phyloP scores from a whole-genome alignment of 2,888 invertebrate species.

The Eledona agricola region DNA sequence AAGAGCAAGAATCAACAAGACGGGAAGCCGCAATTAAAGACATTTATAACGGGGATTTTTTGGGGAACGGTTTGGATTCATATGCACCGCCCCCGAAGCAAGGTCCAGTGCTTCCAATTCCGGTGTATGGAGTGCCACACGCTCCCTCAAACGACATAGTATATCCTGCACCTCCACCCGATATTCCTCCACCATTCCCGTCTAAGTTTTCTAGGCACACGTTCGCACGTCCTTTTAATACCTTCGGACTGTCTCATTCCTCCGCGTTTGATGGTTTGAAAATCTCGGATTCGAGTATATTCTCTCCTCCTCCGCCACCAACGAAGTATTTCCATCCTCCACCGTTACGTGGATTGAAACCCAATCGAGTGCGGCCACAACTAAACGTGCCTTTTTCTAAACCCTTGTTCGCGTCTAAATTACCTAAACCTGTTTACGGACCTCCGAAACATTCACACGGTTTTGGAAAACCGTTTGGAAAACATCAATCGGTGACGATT shows the following conservation, averaged over 20 bases:
- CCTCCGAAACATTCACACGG: slow-evolving; percentile 54
- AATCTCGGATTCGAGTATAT: slow-evolving; percentile 6
- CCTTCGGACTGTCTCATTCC: slow-evolving; percentile 7
- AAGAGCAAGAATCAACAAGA: slow-evolving; percentile 54
- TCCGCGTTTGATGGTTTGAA: no score
- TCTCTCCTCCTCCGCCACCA: slow-evolving; percentile 37
- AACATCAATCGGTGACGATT: slow-evolving; percentile 37
- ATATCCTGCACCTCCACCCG: slow-evolving; percentile 64
- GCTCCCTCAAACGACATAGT: slow-evolving; percentile 60
- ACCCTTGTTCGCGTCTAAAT: slow-evolving; percentile 53
- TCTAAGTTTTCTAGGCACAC: slow-evolving; percentile 33
- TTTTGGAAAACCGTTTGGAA: slow-evolving; percentile 41
- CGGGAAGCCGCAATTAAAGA: slow-evolving; percentile 56
- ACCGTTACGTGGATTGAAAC: slow-evolving; percentile 28
- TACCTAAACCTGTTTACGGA: slow-evolving; percentile 56
- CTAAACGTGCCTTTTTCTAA: slow-evolving; percentile 62
- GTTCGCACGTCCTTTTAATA: slow-evolving; percentile 29
- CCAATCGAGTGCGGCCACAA: slow-evolving; percentile 59
- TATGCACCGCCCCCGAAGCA: slow-evolving; percentile 57
- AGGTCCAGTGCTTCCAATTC: slow-evolving; percentile 66
- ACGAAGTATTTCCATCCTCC: slow-evolving; percentile 43
- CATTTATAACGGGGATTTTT: slow-evolving; percentile 67
- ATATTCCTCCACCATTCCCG: slow-evolving; percentile 58
- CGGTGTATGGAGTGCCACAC: slow-evolving; percentile 70
- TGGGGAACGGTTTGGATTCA: slow-evolving; percentile 63